Evolutionary conservation across 2,797 vertebrate species (phyloP).

Genomic region (Cossypha niveicapilla): DNA sequence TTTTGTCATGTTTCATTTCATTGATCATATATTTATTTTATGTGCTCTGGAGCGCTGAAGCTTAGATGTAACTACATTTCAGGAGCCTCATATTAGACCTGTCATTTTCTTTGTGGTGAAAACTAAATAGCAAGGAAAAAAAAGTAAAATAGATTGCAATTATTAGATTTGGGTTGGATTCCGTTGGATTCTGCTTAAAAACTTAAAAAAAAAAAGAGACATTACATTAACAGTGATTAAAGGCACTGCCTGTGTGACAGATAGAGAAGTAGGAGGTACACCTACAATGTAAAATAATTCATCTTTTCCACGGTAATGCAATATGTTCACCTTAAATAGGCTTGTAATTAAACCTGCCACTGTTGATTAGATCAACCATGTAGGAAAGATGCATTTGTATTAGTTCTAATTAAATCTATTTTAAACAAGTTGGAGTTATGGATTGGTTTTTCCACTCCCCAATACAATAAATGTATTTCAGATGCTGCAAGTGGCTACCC

Average conservation of each 20-base stretch:
- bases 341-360: conserved; percentile 63
- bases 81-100: conserved; percentile 73
- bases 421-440: not conserved
- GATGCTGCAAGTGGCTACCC: not conserved
- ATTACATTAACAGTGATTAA: conserved; percentile 42
- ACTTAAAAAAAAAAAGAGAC: not conserved
- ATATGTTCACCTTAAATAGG: conserved; percentile 62
- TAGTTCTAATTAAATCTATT: conserved; percentile 48
- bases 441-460: not conserved
- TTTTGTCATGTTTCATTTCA: conserved; percentile 80
- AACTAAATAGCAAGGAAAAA: conserved; percentile 45
- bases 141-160: conserved; percentile 53
- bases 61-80: conserved; percentile 74
- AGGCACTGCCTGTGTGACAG: conserved; percentile 20
- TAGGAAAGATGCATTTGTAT: conserved; percentile 56
- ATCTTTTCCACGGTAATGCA: conserved; percentile 31
- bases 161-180: conserved; percentile 64
- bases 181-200: conserved; percentile 37
- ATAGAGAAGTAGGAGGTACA: conserved; percentile 49
- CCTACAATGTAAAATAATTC: conserved; percentile 48
- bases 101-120: conserved; percentile 63
- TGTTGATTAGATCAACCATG: conserved; percentile 47
- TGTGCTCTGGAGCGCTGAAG: conserved; percentile 70
- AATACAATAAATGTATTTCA: not conserved
- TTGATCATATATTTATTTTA: conserved; percentile 78